These are phyloP conservation scores for Tachystola acroxantha DNA, from an alignment of 2,888 invertebrate species.

Conservation along the genomic window DNA sequence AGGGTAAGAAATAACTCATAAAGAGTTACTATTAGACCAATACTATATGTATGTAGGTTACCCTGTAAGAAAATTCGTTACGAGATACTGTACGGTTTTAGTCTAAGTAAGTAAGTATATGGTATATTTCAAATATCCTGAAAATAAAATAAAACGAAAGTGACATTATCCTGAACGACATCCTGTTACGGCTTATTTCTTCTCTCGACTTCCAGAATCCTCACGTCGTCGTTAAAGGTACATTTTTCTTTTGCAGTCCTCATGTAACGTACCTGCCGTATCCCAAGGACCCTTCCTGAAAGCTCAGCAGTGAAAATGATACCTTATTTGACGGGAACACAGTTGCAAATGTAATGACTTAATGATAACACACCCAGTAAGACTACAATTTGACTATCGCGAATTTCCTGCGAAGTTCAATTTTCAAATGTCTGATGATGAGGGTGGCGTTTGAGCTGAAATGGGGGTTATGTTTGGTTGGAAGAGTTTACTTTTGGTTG, in stretches of 20 bases:
- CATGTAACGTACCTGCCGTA: conserved; percentile 64
- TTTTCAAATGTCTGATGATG: conserved; percentile 52
- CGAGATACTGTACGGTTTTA: too few species aligned
- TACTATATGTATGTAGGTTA: too few species aligned
- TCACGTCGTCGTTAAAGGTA: conserved; percentile 74
- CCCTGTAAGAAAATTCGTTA: too few species aligned
- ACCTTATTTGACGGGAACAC: conserved; percentile 65
- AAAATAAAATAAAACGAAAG: conserved; percentile 63
- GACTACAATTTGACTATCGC: conserved; percentile 79
- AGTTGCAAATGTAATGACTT: conserved; percentile 74
- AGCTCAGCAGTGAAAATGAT: conserved; percentile 55
- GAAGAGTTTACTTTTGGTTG: conserved; percentile 53
- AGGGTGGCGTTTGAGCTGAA: conserved; percentile 35
- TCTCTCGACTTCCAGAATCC: conserved; percentile 66
- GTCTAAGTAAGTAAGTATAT: too few species aligned
- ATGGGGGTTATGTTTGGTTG: conserved; percentile 38
- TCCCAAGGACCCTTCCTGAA: conserved; percentile 60
- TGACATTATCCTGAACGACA: conserved; percentile 73
- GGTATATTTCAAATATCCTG: conserved; percentile 17
- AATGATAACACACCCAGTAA: conserved; percentile 68
- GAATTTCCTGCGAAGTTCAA: conserved; percentile 66
- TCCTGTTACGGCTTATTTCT: conserved; percentile 76
- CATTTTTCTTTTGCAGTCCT: conserved; percentile 77
- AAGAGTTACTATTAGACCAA: too few species aligned
- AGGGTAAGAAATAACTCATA: too few species aligned